Base-by-base conservation (phyloP, 2,797 vertebrate species). In the Myripristis jacobus region DNA sequence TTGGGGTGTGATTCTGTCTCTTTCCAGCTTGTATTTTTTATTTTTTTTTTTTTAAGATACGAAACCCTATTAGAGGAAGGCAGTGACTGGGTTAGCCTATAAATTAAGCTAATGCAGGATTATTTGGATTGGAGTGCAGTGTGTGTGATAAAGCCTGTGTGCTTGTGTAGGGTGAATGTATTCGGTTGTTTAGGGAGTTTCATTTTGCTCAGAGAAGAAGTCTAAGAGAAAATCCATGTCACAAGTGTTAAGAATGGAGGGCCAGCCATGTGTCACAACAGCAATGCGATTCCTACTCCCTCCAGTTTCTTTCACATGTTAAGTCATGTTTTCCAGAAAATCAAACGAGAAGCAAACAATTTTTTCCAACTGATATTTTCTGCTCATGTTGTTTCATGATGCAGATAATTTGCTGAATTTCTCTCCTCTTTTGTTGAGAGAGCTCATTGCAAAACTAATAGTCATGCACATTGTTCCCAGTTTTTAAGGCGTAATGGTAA, bases 191-290 rank as follows among this genome's bases (percentile, higher is more conserved):
- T 84, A 72, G 85, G 75, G 81, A 76, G 87, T 92, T 91, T 91
- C 77, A 88, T 87, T 87, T 87, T 87, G 89, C 56, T 86, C 86
- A 89, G 79, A 75, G 86, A 90, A 86, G 82, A 87, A 78, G 84
- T 89, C 53, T 87, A 68, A 87, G 56, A 83, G 79, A 87, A 87
- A 83, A 25, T 67, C 73, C 82, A 86, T 36, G 69, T 54, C 78
- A 70, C 86, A 89, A 87, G 75, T 59, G 67, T 73, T 75, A 50
- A 89, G 87, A 92, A 91, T 86, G 73, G 83, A 85, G 68, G 65
- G 69, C 72, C 87, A 75, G 73, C 88, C 90, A 83, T 92, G 90
- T 90, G 90, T 87, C 82, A 85, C 81, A 1, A 55, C 46, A 67
- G 74, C 63, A 62, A 61, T 74, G 66, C 73, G 70, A 85, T 87